Conservation (phyloP, 2,797 vertebrate genomes). For the Chaetophractus vellerosus region DNA sequence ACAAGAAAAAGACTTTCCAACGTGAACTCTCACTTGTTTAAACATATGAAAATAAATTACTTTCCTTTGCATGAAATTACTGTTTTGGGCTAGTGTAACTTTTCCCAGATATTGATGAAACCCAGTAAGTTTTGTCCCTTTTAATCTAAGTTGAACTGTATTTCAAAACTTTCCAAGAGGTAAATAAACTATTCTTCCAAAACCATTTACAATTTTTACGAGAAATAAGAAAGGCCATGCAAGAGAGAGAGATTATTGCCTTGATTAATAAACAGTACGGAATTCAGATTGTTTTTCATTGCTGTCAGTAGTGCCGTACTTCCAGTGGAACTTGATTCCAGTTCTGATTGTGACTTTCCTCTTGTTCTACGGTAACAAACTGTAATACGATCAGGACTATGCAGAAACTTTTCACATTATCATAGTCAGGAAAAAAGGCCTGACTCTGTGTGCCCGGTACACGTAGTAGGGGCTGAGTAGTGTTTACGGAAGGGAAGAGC, state of each 20-base stretch:
- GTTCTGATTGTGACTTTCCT: constrained; percentile 63
- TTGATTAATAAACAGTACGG: constrained; percentile 62
- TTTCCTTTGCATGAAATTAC: constrained; percentile 74
- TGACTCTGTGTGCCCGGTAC: background rate
- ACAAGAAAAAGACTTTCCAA: constrained; percentile 42
- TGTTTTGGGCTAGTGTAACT: constrained; percentile 10
- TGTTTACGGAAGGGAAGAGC: constrained; percentile 47
- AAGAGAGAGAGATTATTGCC: constrained; percentile 43
- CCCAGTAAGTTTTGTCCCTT: constrained; percentile 56
- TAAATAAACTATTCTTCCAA: constrained; percentile 59
- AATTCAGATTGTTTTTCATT: constrained; percentile 3
- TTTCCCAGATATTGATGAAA: constrained; percentile 68
- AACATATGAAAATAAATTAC: constrained; percentile 52
- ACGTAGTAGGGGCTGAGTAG: constrained; percentile 3
- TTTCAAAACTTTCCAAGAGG: constrained; percentile 21
- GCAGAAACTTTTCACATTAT: constrained; percentile 66
- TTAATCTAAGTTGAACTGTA: constrained; percentile 48
- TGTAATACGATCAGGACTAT: constrained; percentile 57
- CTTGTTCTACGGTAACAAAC: constrained; percentile 76
- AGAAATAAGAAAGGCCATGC: constrained; percentile 30
- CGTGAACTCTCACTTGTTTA: constrained; percentile 63
- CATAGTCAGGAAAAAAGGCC: background rate
- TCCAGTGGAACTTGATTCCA: constrained; percentile 47
- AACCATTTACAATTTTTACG: constrained; percentile 56
- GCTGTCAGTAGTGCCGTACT: constrained; percentile 49